Evolutionary conservation across 2,888 invertebrate species (phyloP), one percentile per base, ranked within the genome.

Genomic region (Euzetes globulus): DNA sequence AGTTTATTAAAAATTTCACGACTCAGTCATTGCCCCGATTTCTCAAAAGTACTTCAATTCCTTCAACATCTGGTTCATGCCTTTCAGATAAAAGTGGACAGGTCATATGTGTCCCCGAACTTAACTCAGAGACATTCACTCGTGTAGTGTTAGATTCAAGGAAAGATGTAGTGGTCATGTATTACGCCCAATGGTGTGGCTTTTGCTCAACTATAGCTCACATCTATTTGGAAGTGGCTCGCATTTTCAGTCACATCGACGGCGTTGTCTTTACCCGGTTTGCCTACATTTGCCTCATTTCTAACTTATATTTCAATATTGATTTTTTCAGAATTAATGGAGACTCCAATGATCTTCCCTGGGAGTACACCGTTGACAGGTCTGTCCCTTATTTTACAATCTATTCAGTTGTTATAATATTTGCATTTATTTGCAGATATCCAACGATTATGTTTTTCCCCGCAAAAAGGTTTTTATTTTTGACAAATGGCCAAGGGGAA

Each of bases 391-490:
- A 25, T 65, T 65, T 6, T 41, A 22, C n/a, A 1, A 2, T 5
- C 4, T 41, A 6, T 7, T 52, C 5, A 2, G 2, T n/a, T 19
- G 7, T 52, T n/a, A 52, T 19, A 37, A 33, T 19, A 60, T 33
- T 25, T 58, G 15, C 3, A 19, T 65, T 72, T 45, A 1, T n/a
- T 11, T 60, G 2, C 50, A 74, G 74, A 72, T 90, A 90, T 83
- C 95, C 95, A 19, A 88, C 91, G 0, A 85, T 95, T 63, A 84
- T 93, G 41, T 90, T 92, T 76, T 91, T 92, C 82, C 91, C 91
- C 0, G 86, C 88, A 7, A 83, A 86, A 79, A 87, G 88, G 83
- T 83, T 79, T 79, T 77, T 37, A 70, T 47, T 55, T 72, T 60
- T n/a, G n/a, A n/a, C n/a, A n/a, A n/a, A n/a, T n/a, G n/a, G n/a